These are phyloP conservation scores for Natator depressus DNA, from an alignment of 2,113 vertebrate genomes.

Conservation along the genomic window DNA sequence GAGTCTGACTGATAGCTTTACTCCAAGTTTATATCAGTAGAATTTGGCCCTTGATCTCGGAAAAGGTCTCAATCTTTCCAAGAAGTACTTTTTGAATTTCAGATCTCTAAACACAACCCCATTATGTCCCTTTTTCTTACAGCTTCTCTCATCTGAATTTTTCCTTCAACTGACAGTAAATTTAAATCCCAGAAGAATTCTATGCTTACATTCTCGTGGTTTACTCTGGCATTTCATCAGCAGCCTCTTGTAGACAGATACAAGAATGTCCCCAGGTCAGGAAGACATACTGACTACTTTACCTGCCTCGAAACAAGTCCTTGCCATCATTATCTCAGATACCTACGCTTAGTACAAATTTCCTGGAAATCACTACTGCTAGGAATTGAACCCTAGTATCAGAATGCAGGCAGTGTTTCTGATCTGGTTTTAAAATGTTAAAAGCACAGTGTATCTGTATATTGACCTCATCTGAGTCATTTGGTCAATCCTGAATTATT, in stretches of 20 bases:
- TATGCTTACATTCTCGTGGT: neutral
- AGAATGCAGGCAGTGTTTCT: neutral
- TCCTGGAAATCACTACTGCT: neutral
- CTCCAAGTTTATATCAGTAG: neutral
- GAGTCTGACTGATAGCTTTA: neutral
- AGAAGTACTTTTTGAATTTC: neutral
- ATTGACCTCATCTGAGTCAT: slow-evolving; percentile 19
- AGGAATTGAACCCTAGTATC: neutral
- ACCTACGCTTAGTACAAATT: neutral
- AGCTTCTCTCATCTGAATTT: neutral
- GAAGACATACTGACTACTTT: slow-evolving; percentile 7
- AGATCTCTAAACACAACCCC: neutral
- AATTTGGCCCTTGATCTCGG: neutral
- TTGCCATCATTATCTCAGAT: slow-evolving; percentile 18
- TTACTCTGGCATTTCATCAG: slow-evolving; percentile 11
- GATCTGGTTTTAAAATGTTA: slow-evolving; percentile 25
- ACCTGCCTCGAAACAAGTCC: neutral
- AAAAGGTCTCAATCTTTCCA: neutral
- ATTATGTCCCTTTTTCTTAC: neutral
- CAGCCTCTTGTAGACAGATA: slow-evolving; percentile 3
- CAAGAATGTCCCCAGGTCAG: neutral
- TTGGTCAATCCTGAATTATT: neutral
- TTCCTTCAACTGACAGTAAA: neutral
- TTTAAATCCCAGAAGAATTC: neutral
- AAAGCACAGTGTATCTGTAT: slow-evolving; percentile 20